Evolutionary conservation across 2,113 vertebrate genomes (phyloP).

Genomic region (Nibea coibor): DNA sequence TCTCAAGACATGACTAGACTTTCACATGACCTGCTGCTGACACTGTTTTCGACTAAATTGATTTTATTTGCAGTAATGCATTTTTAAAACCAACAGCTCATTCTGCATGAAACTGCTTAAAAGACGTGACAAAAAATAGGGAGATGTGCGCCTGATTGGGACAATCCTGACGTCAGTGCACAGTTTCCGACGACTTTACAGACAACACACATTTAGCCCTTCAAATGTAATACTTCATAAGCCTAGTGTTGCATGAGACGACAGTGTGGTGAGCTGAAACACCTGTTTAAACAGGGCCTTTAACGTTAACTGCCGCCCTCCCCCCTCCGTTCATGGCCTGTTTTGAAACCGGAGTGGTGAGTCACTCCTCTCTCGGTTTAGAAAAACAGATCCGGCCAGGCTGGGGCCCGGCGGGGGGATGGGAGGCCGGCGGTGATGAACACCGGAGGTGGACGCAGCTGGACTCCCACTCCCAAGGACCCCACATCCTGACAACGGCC

Average conservation of each 20-base stretch:
- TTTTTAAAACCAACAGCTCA: slow-evolving; percentile 28
- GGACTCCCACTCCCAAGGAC: slow-evolving; percentile 76
- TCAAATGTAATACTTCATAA: not conserved
- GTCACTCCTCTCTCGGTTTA: slow-evolving; percentile 76
- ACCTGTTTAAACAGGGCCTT: slow-evolving; percentile 76
- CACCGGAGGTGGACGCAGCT: slow-evolving; percentile 84
- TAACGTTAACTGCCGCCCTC: slow-evolving; percentile 64
- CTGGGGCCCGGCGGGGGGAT: slow-evolving; percentile 72
- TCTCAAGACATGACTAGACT: slow-evolving; percentile 27
- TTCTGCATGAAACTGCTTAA: slow-evolving; percentile 22
- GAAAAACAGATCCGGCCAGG: slow-evolving; percentile 77
- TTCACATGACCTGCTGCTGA: slow-evolving; percentile 53
- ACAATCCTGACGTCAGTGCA: slow-evolving; percentile 6
- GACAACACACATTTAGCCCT: not conserved
- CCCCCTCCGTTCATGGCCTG: slow-evolving; percentile 57
- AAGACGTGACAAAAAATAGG: not conserved
- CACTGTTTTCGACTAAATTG: slow-evolving; percentile 46
- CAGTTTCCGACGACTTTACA: slow-evolving; percentile 10
- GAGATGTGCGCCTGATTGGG: not conserved
- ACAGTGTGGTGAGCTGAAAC: slow-evolving; percentile 50
- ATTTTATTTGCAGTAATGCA: slow-evolving; percentile 46
- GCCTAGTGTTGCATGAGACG: slow-evolving; percentile 17
- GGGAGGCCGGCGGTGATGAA: slow-evolving; percentile 73
- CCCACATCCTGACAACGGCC: slow-evolving; percentile 78
- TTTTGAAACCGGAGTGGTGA: slow-evolving; percentile 82